Conservation (phyloP, 2,888 invertebrate genomes). For the Myathropa florea region DNA sequence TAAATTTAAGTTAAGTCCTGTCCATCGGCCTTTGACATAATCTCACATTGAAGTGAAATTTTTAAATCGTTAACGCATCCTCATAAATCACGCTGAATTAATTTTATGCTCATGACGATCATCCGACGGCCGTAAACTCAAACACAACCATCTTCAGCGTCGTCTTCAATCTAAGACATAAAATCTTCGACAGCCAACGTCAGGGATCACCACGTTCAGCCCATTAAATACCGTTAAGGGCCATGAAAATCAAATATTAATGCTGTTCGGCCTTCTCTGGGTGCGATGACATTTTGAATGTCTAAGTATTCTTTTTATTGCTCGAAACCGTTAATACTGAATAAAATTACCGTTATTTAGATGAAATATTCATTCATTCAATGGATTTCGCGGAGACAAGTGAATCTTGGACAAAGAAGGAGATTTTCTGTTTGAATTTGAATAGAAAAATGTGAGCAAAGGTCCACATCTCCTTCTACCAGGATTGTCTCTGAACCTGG, state of each 20-base stretch:
- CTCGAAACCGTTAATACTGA: background rate
- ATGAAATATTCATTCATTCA: background rate
- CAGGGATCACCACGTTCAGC: background rate
- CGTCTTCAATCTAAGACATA: background rate
- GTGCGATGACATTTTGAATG: background rate
- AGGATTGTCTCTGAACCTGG: no score
- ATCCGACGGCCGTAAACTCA: background rate
- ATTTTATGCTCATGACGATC: background rate
- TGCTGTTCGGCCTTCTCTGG: background rate
- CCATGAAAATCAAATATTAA: background rate
- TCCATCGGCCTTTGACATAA: background rate
- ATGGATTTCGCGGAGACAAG: background rate
- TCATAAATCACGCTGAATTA: background rate
- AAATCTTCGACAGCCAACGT: background rate
- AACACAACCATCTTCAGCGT: background rate
- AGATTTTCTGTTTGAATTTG: background rate
- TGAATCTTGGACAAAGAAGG: background rate
- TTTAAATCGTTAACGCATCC: background rate
- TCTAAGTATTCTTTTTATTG: background rate
- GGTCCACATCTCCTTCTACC: no score
- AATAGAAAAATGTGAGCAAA: no score
- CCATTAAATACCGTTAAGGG: background rate
- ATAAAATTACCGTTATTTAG: background rate
- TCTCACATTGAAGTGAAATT: background rate
- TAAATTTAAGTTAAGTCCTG: background rate